Evolutionary conservation across 1,140 invertebrate genomes (phyloP), one percentile per base, ranked within the genome.

Genomic region (Sarcophaga peregrina): DNA sequence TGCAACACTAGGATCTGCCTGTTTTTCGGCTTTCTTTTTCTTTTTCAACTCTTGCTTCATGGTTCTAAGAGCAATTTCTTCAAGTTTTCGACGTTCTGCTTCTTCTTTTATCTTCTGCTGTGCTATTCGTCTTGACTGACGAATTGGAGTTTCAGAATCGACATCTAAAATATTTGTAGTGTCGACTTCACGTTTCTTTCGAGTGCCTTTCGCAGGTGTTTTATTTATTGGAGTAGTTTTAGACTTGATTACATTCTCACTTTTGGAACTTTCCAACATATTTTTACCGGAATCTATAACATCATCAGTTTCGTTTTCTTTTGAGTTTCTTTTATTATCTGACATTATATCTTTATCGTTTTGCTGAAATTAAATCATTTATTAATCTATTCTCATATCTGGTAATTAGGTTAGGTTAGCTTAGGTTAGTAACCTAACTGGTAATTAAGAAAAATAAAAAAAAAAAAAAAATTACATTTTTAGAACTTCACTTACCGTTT

Each of bases 101-200:
- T 96, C 95, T 87, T 96, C 95, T 83, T 95, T 95, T 76, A 97
- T 96, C 85, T 96, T 96, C 83, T 96, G 92, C 86, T 96, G 95
- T 0, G 96, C 96, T 85, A 97, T 96, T 78, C 96, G 91, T 5
- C 96, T 92, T 8, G 95, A 96, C 85, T 95, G 94, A 17, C 96
- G 90, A 5, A 96, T 93, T 0, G 94, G 93, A 6, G 93, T 91
- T 37, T 90, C 91, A 8, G 87, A 86, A 75, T 89, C 86, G 7
- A 84, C 76, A 8, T 90, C 85, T 20, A 90, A 90, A 15, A 90
- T 90, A 45, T 88, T 88, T 8, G 86, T 90, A 54, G 89, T 90
- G 82, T 92, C 92, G 72, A 93, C 91, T 83, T 93, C 93, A 10
- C 88, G 90, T 87, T 92, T 93, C 85, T 91, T 93, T 4, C 87